A percentile compares a stretch with the other conserved stretches of the same genome.
Conservation (phyloP, 2,113 vertebrate species). For the Pitta sordida region DNA sequence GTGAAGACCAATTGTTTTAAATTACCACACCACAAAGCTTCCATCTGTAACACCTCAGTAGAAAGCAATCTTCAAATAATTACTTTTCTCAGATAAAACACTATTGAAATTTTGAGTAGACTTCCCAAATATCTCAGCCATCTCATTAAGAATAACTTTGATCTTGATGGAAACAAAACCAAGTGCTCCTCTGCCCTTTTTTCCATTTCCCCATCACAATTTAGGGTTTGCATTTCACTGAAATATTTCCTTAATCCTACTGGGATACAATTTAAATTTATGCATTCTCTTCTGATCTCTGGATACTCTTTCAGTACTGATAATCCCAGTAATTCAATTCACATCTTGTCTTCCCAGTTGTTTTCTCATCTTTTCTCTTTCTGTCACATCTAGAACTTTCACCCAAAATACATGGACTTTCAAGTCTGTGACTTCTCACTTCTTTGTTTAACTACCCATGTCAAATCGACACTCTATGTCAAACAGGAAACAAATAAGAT, state of each 20-base stretch:
- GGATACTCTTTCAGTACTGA: background rate
- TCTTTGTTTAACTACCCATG: background rate
- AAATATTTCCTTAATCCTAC: background rate
- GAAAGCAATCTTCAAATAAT: slow-evolving; percentile 40
- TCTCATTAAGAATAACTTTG: slow-evolving; percentile 29
- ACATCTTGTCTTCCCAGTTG: background rate
- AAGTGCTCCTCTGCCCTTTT: background rate
- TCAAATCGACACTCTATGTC: background rate
- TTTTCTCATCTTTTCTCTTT: background rate
- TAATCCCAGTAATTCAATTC: background rate
- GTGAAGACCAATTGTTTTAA: slow-evolving; percentile 63
- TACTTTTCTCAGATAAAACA: slow-evolving; percentile 44
- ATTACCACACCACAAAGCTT: slow-evolving; percentile 37
- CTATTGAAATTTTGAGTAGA: slow-evolving; percentile 20
- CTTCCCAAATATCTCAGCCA: background rate
- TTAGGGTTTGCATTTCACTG: background rate
- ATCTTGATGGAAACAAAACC: background rate
- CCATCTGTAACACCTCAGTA: slow-evolving; percentile 50
- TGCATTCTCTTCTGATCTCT: background rate
- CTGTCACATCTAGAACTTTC: background rate
- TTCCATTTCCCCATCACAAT: background rate
- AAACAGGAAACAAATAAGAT: background rate
- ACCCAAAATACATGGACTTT: background rate
- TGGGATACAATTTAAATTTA: background rate
- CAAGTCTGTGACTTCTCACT: background rate